Evolutionary conservation across 2,888 invertebrate species (phyloP), one percentile per base, ranked within the genome.

Genomic region (Rutpela maculata): DNA sequence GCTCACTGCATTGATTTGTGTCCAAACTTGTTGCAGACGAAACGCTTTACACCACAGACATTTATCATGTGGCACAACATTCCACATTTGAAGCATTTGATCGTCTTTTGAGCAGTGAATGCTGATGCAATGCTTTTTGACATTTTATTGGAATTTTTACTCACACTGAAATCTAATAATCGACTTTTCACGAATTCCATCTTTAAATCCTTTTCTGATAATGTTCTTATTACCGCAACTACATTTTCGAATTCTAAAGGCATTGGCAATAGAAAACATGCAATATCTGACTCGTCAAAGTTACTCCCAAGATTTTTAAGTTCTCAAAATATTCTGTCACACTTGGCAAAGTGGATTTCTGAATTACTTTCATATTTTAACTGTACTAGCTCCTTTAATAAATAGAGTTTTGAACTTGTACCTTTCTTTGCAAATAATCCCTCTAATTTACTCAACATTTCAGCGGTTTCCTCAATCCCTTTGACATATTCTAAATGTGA

Each of bases 241-340:
- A 80, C 72, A 60, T 66, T 82, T 68, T 82, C 79, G 79, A 65
- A 82, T 57, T 82, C 75, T 19, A 7, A 7, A 4, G 80, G 79
- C 79, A 82, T 82, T 15, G 78, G n/a, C n/a, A 80, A 56, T 11
- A 82, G 62, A 63, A 78, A 76, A 70, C 80, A 77, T 69, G 73
- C 56, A 22, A 80, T 66, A 19, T 57, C 50, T 17, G 55, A 17
- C 55, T 76, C 76, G 18, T 72, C 59, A 62, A 76, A 76, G 35
- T 66, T 62, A 12, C 67, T 63, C n/a, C 74, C 77, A n/a, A n/a
- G n/a, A n/a, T n/a, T n/a, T n/a, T n/a, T n/a, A n/a, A n/a, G n/a
- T n/a, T n/a, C n/a, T n/a, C n/a, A n/a, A n/a, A n/a, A n/a, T n/a
- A n/a, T n/a, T n/a, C n/a, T n/a, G n/a, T n/a, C n/a, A n/a, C n/a